Base-by-base conservation (phyloP, 2,113 vertebrate genomes). In the Nibea coibor region DNA sequence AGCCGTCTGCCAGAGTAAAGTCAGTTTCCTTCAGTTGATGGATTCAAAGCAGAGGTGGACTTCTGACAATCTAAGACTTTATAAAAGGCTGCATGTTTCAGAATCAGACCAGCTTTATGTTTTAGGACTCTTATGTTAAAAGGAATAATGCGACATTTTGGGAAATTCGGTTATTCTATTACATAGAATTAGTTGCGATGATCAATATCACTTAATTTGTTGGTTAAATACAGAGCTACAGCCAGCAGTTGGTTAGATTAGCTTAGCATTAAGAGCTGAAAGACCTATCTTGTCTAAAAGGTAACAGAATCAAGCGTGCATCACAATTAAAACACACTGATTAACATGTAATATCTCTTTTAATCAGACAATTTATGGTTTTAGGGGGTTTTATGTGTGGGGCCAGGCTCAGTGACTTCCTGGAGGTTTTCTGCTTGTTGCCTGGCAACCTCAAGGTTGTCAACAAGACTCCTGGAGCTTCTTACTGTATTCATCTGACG, bases 1-100 rank as follows among this genome's bases (percentile, higher is more conserved):
- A 19, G 28, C 1, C 14, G 70, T 70, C 57, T 61, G 74, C 24
- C 9, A 45, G 20, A 72, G 62, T 56, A 10, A 62, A 72, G 28
- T 67, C 53, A 56, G n/a, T 56, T 12, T 42, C 16, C 10, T 54
- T 53, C 51, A 53, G 35, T 42, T 4, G 4, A 59, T 19, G 50
- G 51, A 50, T 57, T 67, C 10, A 62, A 71, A 54, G 53, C 26
- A 43, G 24, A 28, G 26, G 17, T 28, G 31, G 31, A 31, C 31
- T 6, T 31, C 5, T 6, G 6, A 31, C 31, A 31, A 26, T 82
- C 42, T 51, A 5, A 16, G 12, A 70, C 50, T 65, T 63, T 26
- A 50, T 26, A 56, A 10, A 63, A 56, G 22, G 15, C 17, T 39
- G 7, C 5, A 3, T 12, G 62, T 62, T 53, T 42, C 5, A 48